Base-by-base conservation (phyloP, 2,888 invertebrate species). In the Meta bourneti region DNA sequence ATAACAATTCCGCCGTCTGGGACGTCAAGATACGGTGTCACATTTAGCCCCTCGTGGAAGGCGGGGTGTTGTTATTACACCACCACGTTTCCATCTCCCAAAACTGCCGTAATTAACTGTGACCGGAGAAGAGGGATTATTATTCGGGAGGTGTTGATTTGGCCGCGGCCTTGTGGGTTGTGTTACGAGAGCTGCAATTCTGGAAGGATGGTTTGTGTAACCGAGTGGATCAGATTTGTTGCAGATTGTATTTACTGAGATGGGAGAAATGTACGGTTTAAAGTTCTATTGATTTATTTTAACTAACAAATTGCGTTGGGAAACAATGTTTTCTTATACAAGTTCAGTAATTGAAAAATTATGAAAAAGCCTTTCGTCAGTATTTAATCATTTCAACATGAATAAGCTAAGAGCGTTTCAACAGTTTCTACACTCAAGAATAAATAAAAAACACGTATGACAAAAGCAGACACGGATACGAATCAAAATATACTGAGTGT, bases 1-100 rank as follows among this genome's bases (percentile, higher is more conserved):
- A 87, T 91, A 91, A 91, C 87, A 87, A 87, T 91, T 72, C 86
- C 80, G 48, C 81, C 91, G 71, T 78, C 91, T 91, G 91, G 77
- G 61, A 11, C 78, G 87, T 82, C 91, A 87, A 91, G 91, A 91
- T 91, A 91, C 13, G 87, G 82, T 79, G 51, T 83, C 89, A 48
- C 69, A 75, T 84, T 84, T 34, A 34, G 19, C 2, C n/a, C 20
- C 79, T 54, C 81, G 20, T 72, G n/a, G 13, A 8, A 20, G 71
- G 34, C 51, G 51, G 69, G 77, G 70, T 77, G 83, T 72, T 19
- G 70, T 77, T 77, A 72, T 51, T 77, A 16, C 49, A 48, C 77
- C 48, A 48, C 77, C 78, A 19, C 52, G 34, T 34, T 34, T 34
- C 34, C 34, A 34, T 34, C 34, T 34, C 52, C 52, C 51, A n/a